Evolutionary conservation across 2,797 vertebrate genomes (phyloP).

Genomic region (Oreochromis mossambicus): DNA sequence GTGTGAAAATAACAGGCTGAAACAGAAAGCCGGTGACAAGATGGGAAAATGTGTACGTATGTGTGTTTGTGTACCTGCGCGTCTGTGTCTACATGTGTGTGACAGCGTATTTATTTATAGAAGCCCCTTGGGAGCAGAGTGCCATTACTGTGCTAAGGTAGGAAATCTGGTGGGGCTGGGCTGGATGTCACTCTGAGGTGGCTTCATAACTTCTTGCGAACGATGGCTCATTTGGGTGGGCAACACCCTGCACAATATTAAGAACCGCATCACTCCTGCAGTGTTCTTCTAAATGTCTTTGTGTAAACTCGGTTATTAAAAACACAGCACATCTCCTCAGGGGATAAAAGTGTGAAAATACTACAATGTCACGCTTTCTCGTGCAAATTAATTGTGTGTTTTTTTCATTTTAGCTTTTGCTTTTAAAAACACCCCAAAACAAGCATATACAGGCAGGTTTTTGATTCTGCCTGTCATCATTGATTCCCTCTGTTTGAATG

Average conservation of each 20-base stretch:
- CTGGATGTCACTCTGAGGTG: constrained; percentile 35
- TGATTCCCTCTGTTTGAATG: constrained; percentile 21
- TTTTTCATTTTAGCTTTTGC: neutral
- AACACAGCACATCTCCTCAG: neutral
- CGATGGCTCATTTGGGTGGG: constrained; percentile 40
- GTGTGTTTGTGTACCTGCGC: neutral
- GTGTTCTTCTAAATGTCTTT: constrained; percentile 1
- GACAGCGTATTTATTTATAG: constrained; percentile 63
- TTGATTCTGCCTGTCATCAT: neutral
- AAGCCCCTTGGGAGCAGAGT: constrained; percentile 48
- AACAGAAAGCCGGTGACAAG: constrained; percentile 5
- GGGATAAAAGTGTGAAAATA: neutral
- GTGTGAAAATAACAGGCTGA: constrained; percentile 7
- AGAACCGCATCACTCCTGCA: neutral
- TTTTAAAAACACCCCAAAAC: neutral
- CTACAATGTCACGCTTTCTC: neutral
- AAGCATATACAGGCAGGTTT: neutral
- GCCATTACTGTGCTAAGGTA: constrained; percentile 42
- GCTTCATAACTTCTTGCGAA: constrained; percentile 22
- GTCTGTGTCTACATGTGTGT: constrained; percentile 14
- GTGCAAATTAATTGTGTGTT: neutral
- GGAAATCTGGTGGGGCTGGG: constrained; percentile 28
- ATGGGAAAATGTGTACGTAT: neutral
- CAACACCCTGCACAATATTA: constrained; percentile 32
- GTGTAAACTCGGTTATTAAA: neutral